Base-by-base conservation (phyloP, 2,113 vertebrate species). In the Boleophthalmus pectinirostris region DNA sequence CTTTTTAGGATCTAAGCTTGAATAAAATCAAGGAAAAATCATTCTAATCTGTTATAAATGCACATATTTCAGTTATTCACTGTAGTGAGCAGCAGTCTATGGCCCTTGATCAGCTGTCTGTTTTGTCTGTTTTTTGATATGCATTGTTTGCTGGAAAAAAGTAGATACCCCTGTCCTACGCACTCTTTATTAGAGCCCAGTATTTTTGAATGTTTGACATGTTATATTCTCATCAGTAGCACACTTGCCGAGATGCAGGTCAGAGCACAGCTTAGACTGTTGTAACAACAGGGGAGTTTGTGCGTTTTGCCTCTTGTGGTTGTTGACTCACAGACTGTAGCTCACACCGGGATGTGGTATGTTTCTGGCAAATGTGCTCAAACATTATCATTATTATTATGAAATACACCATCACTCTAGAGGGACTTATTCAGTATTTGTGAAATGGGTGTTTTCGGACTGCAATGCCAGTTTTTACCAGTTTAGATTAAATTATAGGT, bases 301-400 rank as follows among this genome's bases (percentile, higher is more conserved):
- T 53, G 49, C 49, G 53, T 74, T 80, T 72, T 23, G 25, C 68
- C 72, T 66, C 74, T 74, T 85, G 79, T 71, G 70, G 73, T 80
- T 72, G 68, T 74, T 79, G 81, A 84, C 74, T 88, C 77, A 83
- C 47, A 72, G 43, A 24, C 8, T 67, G 18, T 66, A 80, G 61
- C 76, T 73, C 64, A 53, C 35, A 64, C 68, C 61, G 64, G 72
- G 69, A 69, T 72, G 72, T 33, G 57, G 68, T 66, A 49, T 70
- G 18, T 68, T 73, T 13, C 11, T 23, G 60, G 69, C 33, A 68
- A 76, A 74, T 6, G 58, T 53, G 79, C 72, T 35, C 15, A 13
- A 64, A 56, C 71, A 58, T 15, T 25, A 9, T 33, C 25, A 61
- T 33, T 61, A 75, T 80, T 68, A 54, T 60, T 20, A 38, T 46